Evolutionary conservation across 2,113 vertebrate genomes (phyloP).

Genomic region (Myotis brandtii): DNA sequence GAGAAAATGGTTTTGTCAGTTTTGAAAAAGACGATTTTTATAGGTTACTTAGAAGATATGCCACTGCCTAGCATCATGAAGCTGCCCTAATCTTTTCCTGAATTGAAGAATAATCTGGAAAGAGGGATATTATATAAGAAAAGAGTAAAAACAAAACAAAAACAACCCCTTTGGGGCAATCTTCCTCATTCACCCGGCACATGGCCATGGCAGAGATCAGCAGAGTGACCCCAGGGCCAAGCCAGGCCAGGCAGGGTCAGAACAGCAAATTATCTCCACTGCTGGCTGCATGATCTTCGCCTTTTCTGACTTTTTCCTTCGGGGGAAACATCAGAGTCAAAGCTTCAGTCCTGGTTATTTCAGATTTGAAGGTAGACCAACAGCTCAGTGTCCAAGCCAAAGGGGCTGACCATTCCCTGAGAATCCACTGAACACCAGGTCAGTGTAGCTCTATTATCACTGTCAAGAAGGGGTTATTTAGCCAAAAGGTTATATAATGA

Average conservation of each 20-base stretch:
- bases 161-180: neutral
- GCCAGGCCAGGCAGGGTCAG: no score
- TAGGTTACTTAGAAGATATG: neutral
- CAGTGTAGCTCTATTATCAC: neutral
- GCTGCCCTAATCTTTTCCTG: neutral
- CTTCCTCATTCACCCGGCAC: neutral
- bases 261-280: neutral
- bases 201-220: neutral
- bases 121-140: neutral
- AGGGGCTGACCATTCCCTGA: neutral
- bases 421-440: neutral
- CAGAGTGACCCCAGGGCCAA: neutral
- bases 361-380: neutral
- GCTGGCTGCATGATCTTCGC: neutral
- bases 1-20: neutral
- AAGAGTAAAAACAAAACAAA: neutral
- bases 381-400: neutral
- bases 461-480: neutral
- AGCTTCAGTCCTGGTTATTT: neutral
- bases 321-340: neutral
- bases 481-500: neutral
- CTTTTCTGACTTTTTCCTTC: neutral
- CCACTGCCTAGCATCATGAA: neutral
- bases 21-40: neutral
- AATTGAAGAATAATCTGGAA: neutral